A percentile compares a stretch with the other conserved stretches of the same genome.
phyloP scores from a whole-genome alignment of 2,113 vertebrate genomes.

The Erythrolamprus reginae region DNA sequence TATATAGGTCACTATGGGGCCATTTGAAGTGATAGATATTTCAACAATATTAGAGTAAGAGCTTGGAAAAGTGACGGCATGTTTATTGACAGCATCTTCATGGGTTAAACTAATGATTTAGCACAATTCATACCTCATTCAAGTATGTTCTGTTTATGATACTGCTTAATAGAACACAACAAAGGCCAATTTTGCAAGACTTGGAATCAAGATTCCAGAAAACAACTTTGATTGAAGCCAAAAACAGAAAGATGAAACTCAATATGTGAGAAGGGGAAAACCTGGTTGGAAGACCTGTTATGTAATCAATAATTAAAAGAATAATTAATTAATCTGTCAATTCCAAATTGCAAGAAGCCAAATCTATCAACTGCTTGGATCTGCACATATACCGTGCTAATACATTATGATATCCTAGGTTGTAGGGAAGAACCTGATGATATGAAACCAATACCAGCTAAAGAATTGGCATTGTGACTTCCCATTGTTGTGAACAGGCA shows the following conservation, averaged over 20 bases:
- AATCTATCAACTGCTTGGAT: too few relatives aligned
- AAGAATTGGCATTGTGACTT: too few relatives aligned
- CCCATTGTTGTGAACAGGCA: too few relatives aligned
- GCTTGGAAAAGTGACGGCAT: background rate
- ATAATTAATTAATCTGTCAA: too few relatives aligned
- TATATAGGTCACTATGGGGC: background rate
- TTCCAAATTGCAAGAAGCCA: too few relatives aligned
- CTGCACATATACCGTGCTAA: too few relatives aligned
- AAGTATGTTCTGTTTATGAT: background rate
- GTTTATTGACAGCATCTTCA: background rate
- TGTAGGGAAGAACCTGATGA: too few relatives aligned
- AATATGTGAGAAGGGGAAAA: background rate
- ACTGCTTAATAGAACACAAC: background rate
- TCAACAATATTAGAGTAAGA: slow-evolving; percentile 7
- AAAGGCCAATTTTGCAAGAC: background rate
- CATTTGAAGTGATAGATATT: slow-evolving; percentile 7
- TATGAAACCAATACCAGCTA: too few relatives aligned
- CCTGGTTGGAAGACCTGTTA: background rate
- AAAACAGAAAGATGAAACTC: background rate
- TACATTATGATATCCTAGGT: too few relatives aligned
- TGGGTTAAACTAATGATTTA: background rate
- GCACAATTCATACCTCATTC: background rate
- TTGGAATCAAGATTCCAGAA: background rate
- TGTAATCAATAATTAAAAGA: too few relatives aligned
- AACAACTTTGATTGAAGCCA: background rate